These are phyloP conservation scores for Petaurus breviceps DNA, from an alignment of 2,113 vertebrate species.

Conservation along the genomic window DNA sequence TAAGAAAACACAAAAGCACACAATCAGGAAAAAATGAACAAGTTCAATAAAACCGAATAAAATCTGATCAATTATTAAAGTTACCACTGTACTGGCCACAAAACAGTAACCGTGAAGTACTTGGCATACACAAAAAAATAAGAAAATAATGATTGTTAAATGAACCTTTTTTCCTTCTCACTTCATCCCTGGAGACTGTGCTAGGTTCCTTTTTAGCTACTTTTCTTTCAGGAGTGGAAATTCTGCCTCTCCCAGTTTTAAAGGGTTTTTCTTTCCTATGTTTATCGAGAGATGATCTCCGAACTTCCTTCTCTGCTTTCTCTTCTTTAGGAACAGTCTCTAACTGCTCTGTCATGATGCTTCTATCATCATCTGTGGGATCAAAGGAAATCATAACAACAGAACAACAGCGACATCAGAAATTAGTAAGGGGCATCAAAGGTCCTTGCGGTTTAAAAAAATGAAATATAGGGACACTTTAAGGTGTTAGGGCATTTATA, in stretches of 20 bases:
- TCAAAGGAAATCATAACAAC: slow-evolving; percentile 86
- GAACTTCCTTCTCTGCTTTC: slow-evolving; percentile 89
- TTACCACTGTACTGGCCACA: slow-evolving; percentile 66
- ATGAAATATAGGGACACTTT: slow-evolving; percentile 64
- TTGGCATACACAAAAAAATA: slow-evolving; percentile 74
- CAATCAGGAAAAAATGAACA: slow-evolving; percentile 85
- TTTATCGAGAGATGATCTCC: slow-evolving; percentile 91
- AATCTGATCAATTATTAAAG: slow-evolving; percentile 48
- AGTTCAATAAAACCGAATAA: slow-evolving; percentile 75
- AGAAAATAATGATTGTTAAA: slow-evolving; percentile 83
- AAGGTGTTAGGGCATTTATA: slow-evolving; percentile 62
- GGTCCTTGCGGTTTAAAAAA: slow-evolving; percentile 59
- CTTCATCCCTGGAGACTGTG: slow-evolving; percentile 94
- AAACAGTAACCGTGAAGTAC: slow-evolving; percentile 70
- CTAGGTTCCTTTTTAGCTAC: slow-evolving; percentile 93
- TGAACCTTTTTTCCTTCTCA: slow-evolving; percentile 99
- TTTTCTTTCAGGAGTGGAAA: slow-evolving; percentile 98
- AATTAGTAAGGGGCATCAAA: slow-evolving; percentile 82
- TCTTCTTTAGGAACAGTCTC: slow-evolving; percentile 91
- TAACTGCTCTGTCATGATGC: slow-evolving; percentile 95
- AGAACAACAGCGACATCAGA: slow-evolving; percentile 75
- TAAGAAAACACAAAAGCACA: slow-evolving; percentile 88
- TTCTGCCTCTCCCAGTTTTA: slow-evolving; percentile 91
- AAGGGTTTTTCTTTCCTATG: slow-evolving; percentile 92
- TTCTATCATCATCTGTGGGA: slow-evolving; percentile 96